Evolutionary conservation across 2,797 vertebrate species (phyloP).

Genomic region (Lepus oiostolus): DNA sequence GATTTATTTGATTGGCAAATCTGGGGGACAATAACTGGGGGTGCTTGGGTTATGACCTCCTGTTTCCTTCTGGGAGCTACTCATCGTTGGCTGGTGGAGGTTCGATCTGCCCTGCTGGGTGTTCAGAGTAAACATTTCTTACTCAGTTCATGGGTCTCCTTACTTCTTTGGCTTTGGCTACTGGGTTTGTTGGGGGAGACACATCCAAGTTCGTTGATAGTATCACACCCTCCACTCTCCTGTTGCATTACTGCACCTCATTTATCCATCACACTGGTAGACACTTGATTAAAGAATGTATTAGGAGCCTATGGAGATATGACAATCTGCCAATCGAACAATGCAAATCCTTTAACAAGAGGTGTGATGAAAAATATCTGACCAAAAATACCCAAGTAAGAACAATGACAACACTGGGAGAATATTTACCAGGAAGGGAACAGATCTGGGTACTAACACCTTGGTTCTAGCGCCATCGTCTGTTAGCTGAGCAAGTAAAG

Average conservation of each 20-base stretch:
- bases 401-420: neutral
- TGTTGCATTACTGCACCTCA: neutral
- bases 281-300: neutral
- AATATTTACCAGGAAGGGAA: neutral
- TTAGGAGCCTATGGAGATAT: conserved; percentile 1
- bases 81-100: neutral
- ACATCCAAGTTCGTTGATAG: neutral
- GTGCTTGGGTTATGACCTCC: neutral
- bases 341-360: neutral
- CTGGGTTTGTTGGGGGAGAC: neutral
- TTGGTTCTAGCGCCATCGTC: neutral
- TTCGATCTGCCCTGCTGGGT: conserved; percentile 32
- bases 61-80: neutral
- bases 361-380: neutral
- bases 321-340: conserved; percentile 12
- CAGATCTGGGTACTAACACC: neutral
- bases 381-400: neutral
- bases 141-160: neutral
- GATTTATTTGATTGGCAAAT: neutral
- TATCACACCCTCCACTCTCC: neutral
- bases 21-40: neutral
- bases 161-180: conserved; percentile 13
- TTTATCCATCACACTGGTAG: neutral
- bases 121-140: conserved; percentile 64
- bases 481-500: neutral